A percentile compares a stretch with the other conserved stretches of the same genome.
phyloP scores from a whole-genome alignment of 2,113 vertebrate species.

The Chloroceryle aenea region DNA sequence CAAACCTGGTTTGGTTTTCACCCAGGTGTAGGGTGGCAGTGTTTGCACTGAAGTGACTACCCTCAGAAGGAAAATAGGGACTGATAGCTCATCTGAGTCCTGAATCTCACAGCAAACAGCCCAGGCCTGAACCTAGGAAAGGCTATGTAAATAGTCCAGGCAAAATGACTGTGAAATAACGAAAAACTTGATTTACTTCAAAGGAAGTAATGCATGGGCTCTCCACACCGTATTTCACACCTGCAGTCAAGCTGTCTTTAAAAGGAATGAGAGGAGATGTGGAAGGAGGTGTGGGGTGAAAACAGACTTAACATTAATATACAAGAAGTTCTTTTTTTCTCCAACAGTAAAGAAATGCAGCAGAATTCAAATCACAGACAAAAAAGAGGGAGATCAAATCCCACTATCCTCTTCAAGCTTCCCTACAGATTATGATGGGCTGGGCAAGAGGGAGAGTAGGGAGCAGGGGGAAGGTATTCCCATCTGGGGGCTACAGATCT shows the following conservation, averaged over 20 bases:
- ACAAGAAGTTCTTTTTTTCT: background rate
- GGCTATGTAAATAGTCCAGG: background rate
- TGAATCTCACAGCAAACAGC: background rate
- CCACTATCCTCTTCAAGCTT: background rate
- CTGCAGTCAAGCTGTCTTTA: background rate
- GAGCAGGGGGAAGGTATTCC: background rate
- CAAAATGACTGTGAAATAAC: conserved; percentile 6
- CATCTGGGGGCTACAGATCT: background rate
- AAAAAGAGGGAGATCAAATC: background rate
- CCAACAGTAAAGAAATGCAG: background rate
- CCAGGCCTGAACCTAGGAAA: background rate
- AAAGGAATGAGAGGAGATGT: background rate
- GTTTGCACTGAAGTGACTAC: background rate
- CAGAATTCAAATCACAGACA: background rate
- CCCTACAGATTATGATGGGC: background rate
- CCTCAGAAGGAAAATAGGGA: background rate
- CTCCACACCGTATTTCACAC: background rate
- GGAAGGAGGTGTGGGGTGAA: background rate
- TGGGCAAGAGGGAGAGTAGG: background rate
- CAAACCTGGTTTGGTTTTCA: background rate
- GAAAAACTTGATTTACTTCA: conserved; percentile 11
- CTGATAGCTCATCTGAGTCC: background rate
- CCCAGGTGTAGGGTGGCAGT: accelerated
- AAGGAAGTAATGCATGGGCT: background rate
- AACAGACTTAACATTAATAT: background rate